Base-by-base conservation (phyloP, 1,140 invertebrate genomes). In the Maconellicoccus hirsutus region DNA sequence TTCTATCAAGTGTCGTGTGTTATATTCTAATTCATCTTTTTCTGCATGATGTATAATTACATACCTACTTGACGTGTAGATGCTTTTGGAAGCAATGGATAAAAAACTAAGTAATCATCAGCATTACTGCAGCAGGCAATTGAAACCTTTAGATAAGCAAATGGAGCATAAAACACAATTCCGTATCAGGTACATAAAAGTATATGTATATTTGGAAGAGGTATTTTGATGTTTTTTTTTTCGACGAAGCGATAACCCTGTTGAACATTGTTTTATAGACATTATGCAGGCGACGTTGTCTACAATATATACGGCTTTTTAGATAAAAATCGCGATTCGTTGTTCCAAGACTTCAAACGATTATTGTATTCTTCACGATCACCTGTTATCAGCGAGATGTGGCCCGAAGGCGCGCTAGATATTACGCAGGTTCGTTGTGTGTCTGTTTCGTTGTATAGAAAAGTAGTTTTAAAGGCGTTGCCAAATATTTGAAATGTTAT, bases 241-340 rank as follows among this genome's bases (percentile, higher is more conserved):
- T 52, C 12, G n/a, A 8, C n/a, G 16, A 19, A 52, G 42, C n/a
- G 42, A 52, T 52, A 52, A 52, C 42, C 42, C n/a, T 8, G n/a
- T 2, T 52, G n/a, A 52, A 52, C 10, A 10, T 70, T 73, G n/a
- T 74, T 80, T 73, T 79, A 72, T 76, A 86, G 86, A 25, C 95
- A 98, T 77, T 98, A 98, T 79, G 95, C 95, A 1, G 95, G 95
- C n/a, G 93, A 96, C 80, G 95, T 98, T 1, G 89, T 90, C 22
- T 98, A 98, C 80, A 87, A 85, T 73, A 88, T 96, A 38, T 84
- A 85, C 38, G 92, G 93, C 14, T 98, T 98, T 79, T 85, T 98
- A 77, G 94, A 98, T 77, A 98, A 98, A 81, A 98, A 98, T 79
- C 94, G 90, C 80, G 94, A 98, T 79, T 91, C 91, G 0, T 81